Conservation (phyloP, 1,140 invertebrate genomes). For the Xylocopa sonorina region DNA sequence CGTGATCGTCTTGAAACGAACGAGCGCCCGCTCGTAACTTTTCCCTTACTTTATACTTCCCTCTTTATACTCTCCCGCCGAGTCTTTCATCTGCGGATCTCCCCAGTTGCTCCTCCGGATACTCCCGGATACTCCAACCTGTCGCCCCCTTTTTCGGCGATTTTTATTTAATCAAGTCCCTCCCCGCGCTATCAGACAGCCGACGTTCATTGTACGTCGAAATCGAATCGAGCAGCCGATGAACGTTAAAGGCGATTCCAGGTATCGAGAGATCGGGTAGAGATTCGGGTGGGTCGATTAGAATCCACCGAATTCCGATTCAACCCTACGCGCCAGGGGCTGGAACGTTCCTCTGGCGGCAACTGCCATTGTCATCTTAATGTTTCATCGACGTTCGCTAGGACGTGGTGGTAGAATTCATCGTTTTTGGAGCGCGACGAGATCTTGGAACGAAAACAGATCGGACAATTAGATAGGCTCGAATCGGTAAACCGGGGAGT, state of each 20-base stretch:
- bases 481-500: background rate
- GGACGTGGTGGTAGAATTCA: background rate
- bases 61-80: background rate
- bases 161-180: conserved; percentile 27
- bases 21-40: conserved; percentile 26
- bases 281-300: background rate
- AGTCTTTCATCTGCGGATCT: background rate
- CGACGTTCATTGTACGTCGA: background rate
- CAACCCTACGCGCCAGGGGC: too few species aligned
- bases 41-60: conserved; percentile 43
- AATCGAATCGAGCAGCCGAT: background rate
- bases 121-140: too few species aligned
- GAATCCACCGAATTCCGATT: background rate
- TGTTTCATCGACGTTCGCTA: background rate
- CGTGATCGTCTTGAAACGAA: conserved; percentile 30
- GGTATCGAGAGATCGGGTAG: background rate
- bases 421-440: too few species aligned
- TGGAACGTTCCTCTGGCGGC: too few species aligned
- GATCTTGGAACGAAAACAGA: conserved; percentile 1
- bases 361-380: too few species aligned
- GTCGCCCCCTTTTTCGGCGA: background rate
- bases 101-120: background rate
- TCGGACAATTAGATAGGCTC: background rate
- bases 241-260: background rate
- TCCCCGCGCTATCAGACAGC: background rate